These are phyloP conservation scores for Apis dorsata DNA, from an alignment of 1,140 invertebrate species.

Conservation along the genomic window DNA sequence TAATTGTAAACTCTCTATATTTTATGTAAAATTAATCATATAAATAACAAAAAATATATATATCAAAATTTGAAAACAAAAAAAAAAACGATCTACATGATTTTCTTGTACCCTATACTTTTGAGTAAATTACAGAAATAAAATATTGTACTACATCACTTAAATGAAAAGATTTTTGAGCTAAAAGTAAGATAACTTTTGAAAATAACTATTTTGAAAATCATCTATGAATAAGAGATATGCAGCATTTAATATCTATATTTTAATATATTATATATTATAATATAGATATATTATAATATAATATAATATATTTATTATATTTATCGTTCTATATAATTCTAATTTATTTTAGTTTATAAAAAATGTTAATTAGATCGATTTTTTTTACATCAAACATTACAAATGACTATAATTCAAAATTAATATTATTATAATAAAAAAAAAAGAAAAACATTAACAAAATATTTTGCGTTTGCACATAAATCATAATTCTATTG, in stretches of 20 bases:
- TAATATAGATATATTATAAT: too few relatives aligned
- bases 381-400: neutral
- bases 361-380: neutral
- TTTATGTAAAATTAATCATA: conserved; percentile 30
- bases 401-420: neutral
- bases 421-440: conserved; percentile 5
- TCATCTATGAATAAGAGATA: neutral
- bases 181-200: conserved; percentile 8
- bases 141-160: neutral
- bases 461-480: conserved; percentile 5
- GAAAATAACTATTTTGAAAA: neutral
- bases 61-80: conserved; percentile 2
- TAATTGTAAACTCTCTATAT: neutral
- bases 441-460: neutral
- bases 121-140: conserved; percentile 15
- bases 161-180: conserved; percentile 32
- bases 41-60: conserved; percentile 38
- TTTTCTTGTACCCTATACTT: neutral
- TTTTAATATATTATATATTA: conserved; percentile 30
- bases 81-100: conserved; percentile 1
- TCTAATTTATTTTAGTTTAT: conserved; percentile 17
- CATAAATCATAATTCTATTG: conserved; percentile 5
- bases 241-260: neutral
- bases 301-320: conserved; percentile 35
- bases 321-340: conserved; percentile 14